Base-by-base conservation (phyloP, 1,140 invertebrate genomes). In the Zaprionus tsacasi region DNA sequence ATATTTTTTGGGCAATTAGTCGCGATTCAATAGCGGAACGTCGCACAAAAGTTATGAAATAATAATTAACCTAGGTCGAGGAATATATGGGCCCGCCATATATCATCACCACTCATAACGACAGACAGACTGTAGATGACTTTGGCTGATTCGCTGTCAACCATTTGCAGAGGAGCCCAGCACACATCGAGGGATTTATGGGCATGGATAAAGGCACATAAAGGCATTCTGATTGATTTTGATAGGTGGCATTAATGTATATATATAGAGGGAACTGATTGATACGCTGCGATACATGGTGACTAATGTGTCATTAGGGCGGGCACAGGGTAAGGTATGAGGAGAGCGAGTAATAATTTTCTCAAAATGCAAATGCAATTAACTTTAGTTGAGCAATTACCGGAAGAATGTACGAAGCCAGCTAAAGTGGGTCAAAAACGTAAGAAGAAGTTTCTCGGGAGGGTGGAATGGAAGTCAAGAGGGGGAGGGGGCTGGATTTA, bases 281-380 rank as follows among this genome's bases (percentile, higher is more conserved):
- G 59, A 70, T 58, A 58, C 35, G 25, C 6, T 15, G 12, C 11
- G 60, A 57, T 70, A 48, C 30, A 6, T 48, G 27, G 27, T 57
- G 38, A 66, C 38, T 66, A 66, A 66, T 56, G 50, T 17, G 35
- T 13, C 52, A 57, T 56, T 73, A 40, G 27, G 13, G 17, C 21
- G 27, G 45, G n/a, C 40, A 45, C n/a, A 15, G 40, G n/a, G n/a
- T n/a, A n/a, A 38, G 36, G 11, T 3, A 10, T 0, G 6, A 6
- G 7, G n/a, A 1, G 10, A 15, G 27, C 8, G 17, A 55, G 52
- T 27, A 13, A 40, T 33, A 30, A 74, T 48, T 48, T 57, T 57
- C 40, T 72, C 15, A 27, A 60, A 71, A 71, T 76, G 55, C 69
- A 71, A 65, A 76, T 71, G 55, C 55, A 75, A 74, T 74, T 70